phyloP scores from a whole-genome alignment of 2,888 invertebrate species.

The Onthophagus sagittarius region DNA sequence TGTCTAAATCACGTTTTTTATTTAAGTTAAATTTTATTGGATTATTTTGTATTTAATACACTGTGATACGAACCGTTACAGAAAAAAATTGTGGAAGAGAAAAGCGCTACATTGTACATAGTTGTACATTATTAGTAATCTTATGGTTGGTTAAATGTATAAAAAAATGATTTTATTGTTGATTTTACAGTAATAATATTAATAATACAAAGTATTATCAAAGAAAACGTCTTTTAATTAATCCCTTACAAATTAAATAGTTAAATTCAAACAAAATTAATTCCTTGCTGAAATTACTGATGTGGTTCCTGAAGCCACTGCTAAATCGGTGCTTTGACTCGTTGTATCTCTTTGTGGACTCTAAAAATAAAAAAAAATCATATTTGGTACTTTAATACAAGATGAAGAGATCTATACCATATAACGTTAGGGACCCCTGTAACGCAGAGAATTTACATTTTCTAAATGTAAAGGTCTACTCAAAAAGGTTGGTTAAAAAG shows the following conservation, averaged over 20 bases:
- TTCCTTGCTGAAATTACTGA: slow-evolving; percentile 49
- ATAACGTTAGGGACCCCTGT: no score
- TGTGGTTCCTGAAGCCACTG: slow-evolving; percentile 55
- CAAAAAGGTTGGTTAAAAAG: no score
- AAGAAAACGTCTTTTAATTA: background rate
- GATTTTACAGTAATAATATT: background rate
- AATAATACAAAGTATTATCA: background rate
- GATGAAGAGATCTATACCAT: no score
- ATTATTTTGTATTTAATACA: background rate
- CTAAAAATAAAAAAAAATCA: slow-evolving; percentile 46
- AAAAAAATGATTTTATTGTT: background rate
- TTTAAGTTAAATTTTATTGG: background rate
- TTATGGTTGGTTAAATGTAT: background rate
- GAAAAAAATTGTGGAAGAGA: background rate
- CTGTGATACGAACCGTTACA: background rate
- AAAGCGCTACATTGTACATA: background rate
- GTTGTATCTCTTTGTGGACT: slow-evolving; percentile 56
- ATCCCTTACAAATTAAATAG: slow-evolving; percentile 15
- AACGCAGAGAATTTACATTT: no score
- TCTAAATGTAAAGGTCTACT: no score
- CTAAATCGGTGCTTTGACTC: slow-evolving; percentile 54
- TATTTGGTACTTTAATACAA: no score
- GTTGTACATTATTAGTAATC: background rate
- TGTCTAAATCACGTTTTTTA: background rate
- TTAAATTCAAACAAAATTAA: slow-evolving; percentile 32